Base-by-base conservation (phyloP, 2,888 invertebrate species). In the Euplexia lucipara region DNA sequence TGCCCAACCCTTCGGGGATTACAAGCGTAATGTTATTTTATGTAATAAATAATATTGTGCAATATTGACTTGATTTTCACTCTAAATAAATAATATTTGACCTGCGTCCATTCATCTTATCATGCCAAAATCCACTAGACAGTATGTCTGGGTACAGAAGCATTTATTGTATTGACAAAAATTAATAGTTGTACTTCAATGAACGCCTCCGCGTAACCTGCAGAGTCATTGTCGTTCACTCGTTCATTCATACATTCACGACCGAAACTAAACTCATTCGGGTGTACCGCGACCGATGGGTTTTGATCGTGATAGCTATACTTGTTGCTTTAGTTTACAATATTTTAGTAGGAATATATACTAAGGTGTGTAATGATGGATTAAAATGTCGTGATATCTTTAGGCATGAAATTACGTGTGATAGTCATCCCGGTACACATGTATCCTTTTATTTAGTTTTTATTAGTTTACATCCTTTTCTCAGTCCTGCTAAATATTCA, bases 171-270 rank as follows among this genome's bases (percentile, higher is more conserved):
- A 73, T 76, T 74, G 76, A 69, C 52, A 60, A 69, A 64, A 72
- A 78, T 67, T 73, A 80, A 75, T 75, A 80, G 64, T 67, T 67
- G 71, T 64, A 49, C 52, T 72, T 79, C 74, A 68, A 69, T 72
- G 75, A 79, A 81, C 63, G 47, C 56, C 65, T 69, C 53, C 49
- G 26, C 16, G 73, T 52, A 61, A 67, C 82, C 82, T 71, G 81
- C 81, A 67, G 84, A 57, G 86, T 61, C 76, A 79, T 86, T 86
- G 82, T 86, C 56, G 57, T 80, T 77, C 81, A 62, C 73, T 82
- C 83, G 73, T 79, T 75, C 81, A 72, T 81, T 79, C 81, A 74
- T 79, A 75, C 81, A 72, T 81, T 79, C 81, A 74, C 61, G 35
- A 75, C 60, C 44, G 34, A 66, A 72, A 66, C 59, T 70, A 61